Percentiles rank a stretch among this genome's conserved stretches.
These are phyloP conservation scores for Dryobota labecula DNA, from an alignment of 2,888 invertebrate species.

Conservation along the genomic window DNA sequence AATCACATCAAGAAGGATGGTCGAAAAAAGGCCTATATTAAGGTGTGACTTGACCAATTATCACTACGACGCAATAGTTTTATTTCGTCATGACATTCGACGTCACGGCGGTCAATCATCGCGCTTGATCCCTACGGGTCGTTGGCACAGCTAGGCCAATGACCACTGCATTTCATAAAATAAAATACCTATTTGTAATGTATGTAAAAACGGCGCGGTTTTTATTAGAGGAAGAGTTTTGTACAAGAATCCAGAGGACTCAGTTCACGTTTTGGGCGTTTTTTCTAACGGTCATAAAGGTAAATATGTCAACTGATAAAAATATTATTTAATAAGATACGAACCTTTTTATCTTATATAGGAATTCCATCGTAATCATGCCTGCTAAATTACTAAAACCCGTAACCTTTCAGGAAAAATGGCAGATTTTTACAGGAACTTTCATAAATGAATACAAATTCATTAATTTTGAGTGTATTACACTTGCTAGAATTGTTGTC, in stretches of 20 bases:
- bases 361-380: background rate
- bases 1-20: background rate
- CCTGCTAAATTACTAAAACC: background rate
- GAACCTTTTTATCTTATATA: too few species aligned
- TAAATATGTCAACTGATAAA: background rate
- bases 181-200: slow-evolving; percentile 46
- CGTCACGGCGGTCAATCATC: slow-evolving; percentile 68
- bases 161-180: slow-evolving; percentile 64
- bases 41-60: slow-evolving; percentile 39
- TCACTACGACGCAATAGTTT: slow-evolving; percentile 50
- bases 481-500: background rate
- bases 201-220: slow-evolving; percentile 41
- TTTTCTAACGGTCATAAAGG: background rate
- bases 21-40: background rate
- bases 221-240: slow-evolving; percentile 30
- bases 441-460: background rate
- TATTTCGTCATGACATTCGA: slow-evolving; percentile 55
- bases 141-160: slow-evolving; percentile 72
- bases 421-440: background rate
- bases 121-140: slow-evolving; percentile 75
- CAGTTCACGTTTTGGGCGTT: background rate
- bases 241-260: slow-evolving; percentile 11
- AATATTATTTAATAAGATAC: background rate
- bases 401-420: background rate
- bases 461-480: background rate